Conservation (phyloP, 1,140 invertebrate species). For the Drosophila leontia region DNA sequence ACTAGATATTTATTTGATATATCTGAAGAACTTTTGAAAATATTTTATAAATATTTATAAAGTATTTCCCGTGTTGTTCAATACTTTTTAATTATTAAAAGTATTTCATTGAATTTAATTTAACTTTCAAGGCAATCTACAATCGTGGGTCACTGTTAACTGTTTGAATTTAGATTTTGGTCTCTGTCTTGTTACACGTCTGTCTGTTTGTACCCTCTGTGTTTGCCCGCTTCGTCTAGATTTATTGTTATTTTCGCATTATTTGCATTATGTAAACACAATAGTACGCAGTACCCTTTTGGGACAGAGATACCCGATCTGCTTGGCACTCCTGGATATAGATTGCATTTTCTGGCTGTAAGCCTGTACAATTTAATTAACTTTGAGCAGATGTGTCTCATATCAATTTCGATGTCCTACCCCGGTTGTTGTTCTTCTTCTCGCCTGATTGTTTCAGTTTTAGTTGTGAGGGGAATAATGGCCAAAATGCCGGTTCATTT, state of each 20-base stretch:
- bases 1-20: neutral
- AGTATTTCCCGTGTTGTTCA: neutral
- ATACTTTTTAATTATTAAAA: neutral
- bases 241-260: constrained; percentile 77
- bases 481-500: constrained; percentile 36
- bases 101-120: neutral
- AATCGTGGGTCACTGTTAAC: constrained; percentile 5
- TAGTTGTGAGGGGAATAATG: constrained; percentile 12
- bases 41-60: neutral
- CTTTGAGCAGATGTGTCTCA: constrained; percentile 64
- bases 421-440: constrained; percentile 5
- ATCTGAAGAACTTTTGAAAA: too few relatives aligned
- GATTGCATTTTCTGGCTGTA: constrained; percentile 58
- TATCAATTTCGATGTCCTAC: constrained; percentile 33
- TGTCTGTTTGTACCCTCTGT: constrained; percentile 20
- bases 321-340: constrained; percentile 44
- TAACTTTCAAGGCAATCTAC: neutral
- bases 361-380: constrained; percentile 75
- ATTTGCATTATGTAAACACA: constrained; percentile 75
- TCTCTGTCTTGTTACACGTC: constrained; percentile 14
- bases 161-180: constrained; percentile 52
- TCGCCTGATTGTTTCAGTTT: constrained; percentile 28
- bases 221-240: constrained; percentile 48
- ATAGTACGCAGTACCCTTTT: constrained; percentile 30
- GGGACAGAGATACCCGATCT: constrained; percentile 5